A percentile compares a stretch with the other conserved stretches of the same genome.
These are phyloP conservation scores for Microplitis demolitor DNA, from an alignment of 1,140 invertebrate species.

Conservation along the genomic window DNA sequence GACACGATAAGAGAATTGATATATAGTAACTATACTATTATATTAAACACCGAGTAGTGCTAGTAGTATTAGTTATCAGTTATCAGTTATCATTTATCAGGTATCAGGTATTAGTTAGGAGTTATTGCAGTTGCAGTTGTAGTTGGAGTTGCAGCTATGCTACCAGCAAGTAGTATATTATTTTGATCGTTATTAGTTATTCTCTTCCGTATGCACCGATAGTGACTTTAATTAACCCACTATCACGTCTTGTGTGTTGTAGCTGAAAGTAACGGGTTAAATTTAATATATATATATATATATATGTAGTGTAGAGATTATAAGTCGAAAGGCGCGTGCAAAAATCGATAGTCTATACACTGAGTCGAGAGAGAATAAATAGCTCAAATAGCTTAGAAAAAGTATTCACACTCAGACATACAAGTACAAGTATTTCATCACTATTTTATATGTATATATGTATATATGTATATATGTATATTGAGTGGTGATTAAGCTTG, in stretches of 20 bases:
- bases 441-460: no score
- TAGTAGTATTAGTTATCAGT: no score
- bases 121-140: no score
- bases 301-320: background rate
- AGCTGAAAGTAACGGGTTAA: background rate
- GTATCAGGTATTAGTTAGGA: no score
- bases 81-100: no score
- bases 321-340: background rate
- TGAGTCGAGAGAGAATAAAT: background rate
- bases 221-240: background rate
- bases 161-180: no score
- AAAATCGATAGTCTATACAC: background rate
- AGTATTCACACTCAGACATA: background rate
- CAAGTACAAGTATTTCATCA: no score
- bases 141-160: no score
- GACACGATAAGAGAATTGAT: slow-evolving; percentile 3
- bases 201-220: slow-evolving; percentile 9
- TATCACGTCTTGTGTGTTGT: background rate
- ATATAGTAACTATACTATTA: background rate
- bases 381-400: background rate
- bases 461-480: no score
- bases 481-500: background rate
- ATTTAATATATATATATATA: background rate
- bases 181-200: background rate
- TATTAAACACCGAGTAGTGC: no score